Conservation (phyloP, 2,888 invertebrate species). For the Philereme transversata region DNA sequence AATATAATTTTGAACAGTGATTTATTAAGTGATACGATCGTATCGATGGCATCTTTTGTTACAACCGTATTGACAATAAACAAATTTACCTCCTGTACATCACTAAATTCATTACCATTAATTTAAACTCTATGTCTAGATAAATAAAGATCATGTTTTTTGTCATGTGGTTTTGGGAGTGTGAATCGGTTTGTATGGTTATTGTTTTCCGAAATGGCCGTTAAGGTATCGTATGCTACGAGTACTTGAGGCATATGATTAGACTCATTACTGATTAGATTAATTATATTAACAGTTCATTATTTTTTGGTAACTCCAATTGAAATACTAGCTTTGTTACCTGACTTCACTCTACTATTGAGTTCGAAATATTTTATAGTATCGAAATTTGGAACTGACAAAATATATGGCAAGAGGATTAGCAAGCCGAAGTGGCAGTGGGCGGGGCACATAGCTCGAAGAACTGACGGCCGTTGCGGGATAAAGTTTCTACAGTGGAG, state of each 20-base stretch:
- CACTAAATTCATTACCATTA: not conserved
- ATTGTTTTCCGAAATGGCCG: slow-evolving; percentile 41
- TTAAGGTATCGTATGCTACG: slow-evolving; percentile 30
- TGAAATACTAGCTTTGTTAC: slow-evolving; percentile 2
- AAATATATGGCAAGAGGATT: too few relatives aligned
- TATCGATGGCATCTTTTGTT: slow-evolving; percentile 57
- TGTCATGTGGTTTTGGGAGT: not conserved
- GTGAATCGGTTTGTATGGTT: slow-evolving; percentile 1
- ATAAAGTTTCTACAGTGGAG: too few relatives aligned
- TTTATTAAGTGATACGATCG: slow-evolving; percentile 53
- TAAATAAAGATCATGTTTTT: slow-evolving; percentile 1
- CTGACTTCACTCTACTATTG: not conserved
- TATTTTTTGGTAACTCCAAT: slow-evolving; percentile 32
- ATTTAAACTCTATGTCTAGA: not conserved
- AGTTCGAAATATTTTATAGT: too few relatives aligned
- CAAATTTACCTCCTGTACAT: not conserved
- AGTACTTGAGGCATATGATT: slow-evolving; percentile 51
- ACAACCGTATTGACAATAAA: slow-evolving; percentile 36
- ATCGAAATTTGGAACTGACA: too few relatives aligned
- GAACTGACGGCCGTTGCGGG: too few relatives aligned
- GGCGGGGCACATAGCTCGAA: too few relatives aligned
- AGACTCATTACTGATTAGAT: slow-evolving; percentile 64
- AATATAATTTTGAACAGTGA: slow-evolving; percentile 44
- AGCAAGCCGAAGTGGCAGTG: too few relatives aligned
- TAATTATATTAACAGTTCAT: slow-evolving; percentile 56